Conservation (phyloP, 2,888 invertebrate species). For the Lasioglossum oenotherae region DNA sequence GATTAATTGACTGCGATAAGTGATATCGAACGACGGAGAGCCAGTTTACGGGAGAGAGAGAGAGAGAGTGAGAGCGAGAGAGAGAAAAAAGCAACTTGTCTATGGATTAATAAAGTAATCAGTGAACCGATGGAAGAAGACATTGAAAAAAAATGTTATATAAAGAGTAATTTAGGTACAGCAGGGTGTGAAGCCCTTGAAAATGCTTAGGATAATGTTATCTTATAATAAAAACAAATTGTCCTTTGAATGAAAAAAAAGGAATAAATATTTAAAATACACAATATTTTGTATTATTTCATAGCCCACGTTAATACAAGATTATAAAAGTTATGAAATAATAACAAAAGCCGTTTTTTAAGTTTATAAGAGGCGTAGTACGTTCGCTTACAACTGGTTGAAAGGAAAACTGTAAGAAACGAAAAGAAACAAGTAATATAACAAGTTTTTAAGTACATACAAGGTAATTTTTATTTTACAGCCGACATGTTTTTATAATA, state of each 20-base stretch:
- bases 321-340: slow-evolving; percentile 58
- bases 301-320: slow-evolving; percentile 57
- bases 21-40: slow-evolving; percentile 70
- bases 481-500: slow-evolving; percentile 51
- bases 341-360: slow-evolving; percentile 59
- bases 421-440: slow-evolving; percentile 47
- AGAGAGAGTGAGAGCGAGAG: background rate
- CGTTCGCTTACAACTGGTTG: slow-evolving; percentile 55
- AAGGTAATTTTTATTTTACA: slow-evolving; percentile 65
- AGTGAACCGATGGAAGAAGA: slow-evolving; percentile 79
- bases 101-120: slow-evolving; percentile 74
- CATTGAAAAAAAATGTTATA: slow-evolving; percentile 81
- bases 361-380: slow-evolving; percentile 57
- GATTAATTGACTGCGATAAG: slow-evolving; percentile 71
- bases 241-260: slow-evolving; percentile 83
- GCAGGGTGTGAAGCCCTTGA: slow-evolving; percentile 79
- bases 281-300: slow-evolving; percentile 69
- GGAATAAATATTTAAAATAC: slow-evolving; percentile 85
- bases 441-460: slow-evolving; percentile 56
- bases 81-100: slow-evolving; percentile 43
- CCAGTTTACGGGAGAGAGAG: slow-evolving; percentile 55
- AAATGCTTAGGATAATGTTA: slow-evolving; percentile 84
- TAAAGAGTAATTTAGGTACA: slow-evolving; percentile 84
- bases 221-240: slow-evolving; percentile 84
- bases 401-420: slow-evolving; percentile 36